Evolutionary conservation across 2,113 vertebrate species (phyloP).

Genomic region (Girardinichthys multiradiatus): DNA sequence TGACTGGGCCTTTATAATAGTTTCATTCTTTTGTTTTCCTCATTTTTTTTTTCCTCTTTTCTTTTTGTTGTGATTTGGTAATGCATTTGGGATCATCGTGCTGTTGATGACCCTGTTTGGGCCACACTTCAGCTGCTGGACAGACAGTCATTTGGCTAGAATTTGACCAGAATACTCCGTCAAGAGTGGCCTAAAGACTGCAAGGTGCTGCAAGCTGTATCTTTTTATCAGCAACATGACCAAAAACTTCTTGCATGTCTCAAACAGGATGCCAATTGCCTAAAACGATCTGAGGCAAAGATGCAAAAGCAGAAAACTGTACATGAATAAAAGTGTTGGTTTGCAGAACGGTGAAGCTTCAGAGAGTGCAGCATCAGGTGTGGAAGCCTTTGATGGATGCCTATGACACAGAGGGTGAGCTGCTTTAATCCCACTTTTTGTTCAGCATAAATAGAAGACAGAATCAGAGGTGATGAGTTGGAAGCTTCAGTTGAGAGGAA

Average conservation of each 20-base stretch:
- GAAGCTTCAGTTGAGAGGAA: conserved; percentile 24
- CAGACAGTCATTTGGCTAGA: too few relatives aligned
- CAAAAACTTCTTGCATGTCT: not conserved
- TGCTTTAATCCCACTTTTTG: conserved; percentile 59
- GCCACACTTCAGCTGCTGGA: too few relatives aligned
- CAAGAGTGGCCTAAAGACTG: too few relatives aligned
- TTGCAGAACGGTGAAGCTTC: conserved; percentile 3
- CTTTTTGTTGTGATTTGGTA: too few relatives aligned
- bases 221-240: too few relatives aligned
- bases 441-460: conserved; percentile 18
- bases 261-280: not conserved
- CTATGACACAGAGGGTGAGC: conserved; percentile 34
- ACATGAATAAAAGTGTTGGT: conserved; percentile 27
- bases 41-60: too few relatives aligned
- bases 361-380: conserved; percentile 19
- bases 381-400: conserved; percentile 58
- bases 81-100: too few relatives aligned
- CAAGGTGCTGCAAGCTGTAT: too few relatives aligned
- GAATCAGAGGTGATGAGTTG: conserved; percentile 34
- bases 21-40: too few relatives aligned
- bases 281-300: not conserved
- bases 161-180: too few relatives aligned
- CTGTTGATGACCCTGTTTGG: too few relatives aligned
- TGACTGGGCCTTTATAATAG: too few relatives aligned
- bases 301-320: not conserved